Base-by-base conservation (phyloP, 2,797 vertebrate species). In the Macroramphosus scolopax region DNA sequence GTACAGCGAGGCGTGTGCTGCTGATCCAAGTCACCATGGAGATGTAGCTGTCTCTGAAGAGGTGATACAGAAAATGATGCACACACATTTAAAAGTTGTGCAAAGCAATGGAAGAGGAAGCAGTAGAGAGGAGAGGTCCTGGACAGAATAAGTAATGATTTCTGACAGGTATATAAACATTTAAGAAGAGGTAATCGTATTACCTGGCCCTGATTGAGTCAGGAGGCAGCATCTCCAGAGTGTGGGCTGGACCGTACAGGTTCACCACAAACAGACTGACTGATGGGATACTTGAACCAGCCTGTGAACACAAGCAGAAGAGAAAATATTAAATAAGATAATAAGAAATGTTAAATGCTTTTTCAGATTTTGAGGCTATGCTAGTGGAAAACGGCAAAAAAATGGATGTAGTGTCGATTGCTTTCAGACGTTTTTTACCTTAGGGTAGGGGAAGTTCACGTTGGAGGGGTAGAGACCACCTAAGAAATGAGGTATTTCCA, bases 241-340 rank as follows among this genome's bases (percentile, higher is more conserved):
- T 88, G 80, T 92, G 91, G 42, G 90, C 84, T 9, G 88, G 89
- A 35, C 90, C 91, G 11, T 91, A 92, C 33, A 93, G 81, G 69
- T 92, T 93, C 65, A 93, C 91, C 47, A 93, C 91, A 70, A 91
- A 90, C 65, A 93, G 86, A 44, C 84, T 87, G 62, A 90, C 91
- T 15, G 82, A 83, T 26, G 92, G 91, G 46, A 92, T 91, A 15
- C 62, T 88, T 13, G 92, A 89, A 26, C 91, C 92, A 1, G 92
- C 91, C 92, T 93, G 68, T 10, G 34, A 57, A 40, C 18, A 78
- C 42, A 50, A 16, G n/a, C 11, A 61, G 30, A 8, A 24, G 12
- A 38, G n/a, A 47, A 41, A 16, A 7, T 25, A 10, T n/a, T 9
- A 44, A 29, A 49, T 8, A 26, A 53, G 16, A 11, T 22, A 5